phyloP scores from a whole-genome alignment of 2,113 vertebrate genomes.

The Stigmatopora nigra region DNA sequence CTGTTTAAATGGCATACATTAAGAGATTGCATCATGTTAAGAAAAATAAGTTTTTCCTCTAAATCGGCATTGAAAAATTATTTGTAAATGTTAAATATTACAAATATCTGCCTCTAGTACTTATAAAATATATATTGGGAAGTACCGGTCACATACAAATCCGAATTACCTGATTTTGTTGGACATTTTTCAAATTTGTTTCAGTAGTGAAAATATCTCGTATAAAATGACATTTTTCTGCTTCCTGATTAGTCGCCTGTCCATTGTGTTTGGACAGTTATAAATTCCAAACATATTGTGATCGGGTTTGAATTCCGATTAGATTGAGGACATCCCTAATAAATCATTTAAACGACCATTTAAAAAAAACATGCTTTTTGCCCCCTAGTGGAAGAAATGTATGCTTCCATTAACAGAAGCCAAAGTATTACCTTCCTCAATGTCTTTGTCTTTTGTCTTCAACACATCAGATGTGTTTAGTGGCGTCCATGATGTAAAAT shows the following conservation, averaged over 20 bases:
- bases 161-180: no score
- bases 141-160: no score
- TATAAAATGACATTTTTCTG: no score
- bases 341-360: slow-evolving; percentile 20
- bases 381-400: slow-evolving; percentile 14
- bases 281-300: no score
- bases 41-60: no score
- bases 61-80: background rate
- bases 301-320: no score
- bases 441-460: slow-evolving; percentile 37
- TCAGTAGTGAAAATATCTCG: no score
- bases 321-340: no score
- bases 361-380: slow-evolving; percentile 27
- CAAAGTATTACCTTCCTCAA: slow-evolving; percentile 54
- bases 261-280: no score
- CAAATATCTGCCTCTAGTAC: slow-evolving; percentile 15
- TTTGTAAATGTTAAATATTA: background rate
- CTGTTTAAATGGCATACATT: background rate
- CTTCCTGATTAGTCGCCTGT: no score
- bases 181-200: no score
- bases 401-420: slow-evolving; percentile 48
- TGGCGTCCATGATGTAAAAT: slow-evolving; percentile 17
- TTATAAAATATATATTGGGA: slow-evolving; percentile 14
- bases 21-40: background rate
- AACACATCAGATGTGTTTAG: slow-evolving; percentile 53